These are phyloP conservation scores for Romanogobio albipinnatus DNA, from an alignment of 2,113 vertebrate genomes.

Conservation along the genomic window DNA sequence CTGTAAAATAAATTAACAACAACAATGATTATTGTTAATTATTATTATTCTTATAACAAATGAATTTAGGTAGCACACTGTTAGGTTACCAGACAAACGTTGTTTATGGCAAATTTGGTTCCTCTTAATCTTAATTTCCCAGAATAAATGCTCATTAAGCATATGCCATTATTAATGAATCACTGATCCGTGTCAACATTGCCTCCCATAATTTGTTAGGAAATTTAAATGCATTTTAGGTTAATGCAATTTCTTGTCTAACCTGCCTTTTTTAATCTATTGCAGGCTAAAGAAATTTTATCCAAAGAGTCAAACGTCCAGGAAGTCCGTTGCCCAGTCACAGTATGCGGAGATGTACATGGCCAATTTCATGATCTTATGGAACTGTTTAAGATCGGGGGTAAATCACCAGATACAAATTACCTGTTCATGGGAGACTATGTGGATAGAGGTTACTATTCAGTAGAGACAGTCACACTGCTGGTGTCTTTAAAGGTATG, in stretches of 20 bases:
- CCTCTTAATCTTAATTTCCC: too few species aligned
- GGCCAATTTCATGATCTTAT: constrained; percentile 80
- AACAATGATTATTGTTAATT: background rate
- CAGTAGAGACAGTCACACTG: constrained; percentile 95
- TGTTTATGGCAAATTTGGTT: background rate
- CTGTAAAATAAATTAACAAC: background rate
- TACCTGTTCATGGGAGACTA: constrained; percentile 91
- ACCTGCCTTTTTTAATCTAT: constrained; percentile 17
- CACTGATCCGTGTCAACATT: background rate
- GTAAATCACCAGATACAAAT: constrained; percentile 97
- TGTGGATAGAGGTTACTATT: constrained; percentile 83
- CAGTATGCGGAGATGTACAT: constrained; percentile 83
- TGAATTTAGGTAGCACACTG: background rate
- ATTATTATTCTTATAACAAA: background rate
- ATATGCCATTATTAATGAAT: background rate
- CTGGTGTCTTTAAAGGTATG: constrained; percentile 97
- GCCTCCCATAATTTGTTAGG: background rate
- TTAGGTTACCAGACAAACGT: background rate
- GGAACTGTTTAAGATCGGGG: constrained; percentile 83
- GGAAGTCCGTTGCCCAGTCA: constrained; percentile 96
- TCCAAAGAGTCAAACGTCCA: constrained; percentile 98
- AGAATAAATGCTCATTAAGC: too few species aligned
- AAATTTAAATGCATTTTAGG: background rate
- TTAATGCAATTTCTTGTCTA: background rate
- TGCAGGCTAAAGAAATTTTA: constrained; percentile 95